Percentiles rank a stretch among this genome's conserved stretches.
Evolutionary conservation across 1,140 invertebrate genomes (phyloP).

Genomic region (Drosophila hydei): DNA sequence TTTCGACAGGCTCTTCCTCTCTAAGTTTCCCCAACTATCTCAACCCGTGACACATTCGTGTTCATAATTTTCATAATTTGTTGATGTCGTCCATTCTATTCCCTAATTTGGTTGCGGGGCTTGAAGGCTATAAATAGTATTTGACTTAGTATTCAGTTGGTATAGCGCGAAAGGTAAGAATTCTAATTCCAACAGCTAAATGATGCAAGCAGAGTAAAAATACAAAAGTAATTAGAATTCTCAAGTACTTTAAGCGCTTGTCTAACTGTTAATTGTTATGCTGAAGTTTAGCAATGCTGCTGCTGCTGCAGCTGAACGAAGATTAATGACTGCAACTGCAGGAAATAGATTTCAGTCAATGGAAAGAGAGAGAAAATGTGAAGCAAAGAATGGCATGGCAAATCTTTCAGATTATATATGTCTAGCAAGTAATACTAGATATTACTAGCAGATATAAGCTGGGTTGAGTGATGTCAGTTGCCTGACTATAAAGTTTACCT

Average conservation of each 20-base stretch:
- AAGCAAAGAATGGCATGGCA: too few species aligned
- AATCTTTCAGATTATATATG: too few species aligned
- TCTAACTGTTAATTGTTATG: not conserved
- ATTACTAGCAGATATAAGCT: too few species aligned
- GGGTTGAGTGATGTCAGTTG: too few species aligned
- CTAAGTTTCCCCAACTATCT: not conserved
- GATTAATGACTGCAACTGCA: conserved; percentile 4
- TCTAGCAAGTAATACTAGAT: too few species aligned
- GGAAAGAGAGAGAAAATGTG: too few species aligned
- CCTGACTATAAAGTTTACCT: too few species aligned
- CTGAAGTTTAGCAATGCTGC: not conserved
- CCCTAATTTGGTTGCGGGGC: conserved; percentile 15
- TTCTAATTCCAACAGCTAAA: conserved; percentile 2
- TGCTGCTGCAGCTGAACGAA: not conserved
- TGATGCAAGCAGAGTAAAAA: not conserved
- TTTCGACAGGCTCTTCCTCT: conserved; percentile 50
- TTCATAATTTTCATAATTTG: conserved; percentile 50
- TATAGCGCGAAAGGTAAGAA: not conserved
- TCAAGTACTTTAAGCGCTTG: not conserved
- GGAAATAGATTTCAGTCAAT: not conserved
- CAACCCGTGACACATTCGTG: not conserved
- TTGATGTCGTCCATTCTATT: conserved; percentile 36
- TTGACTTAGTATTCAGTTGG: conserved; percentile 2
- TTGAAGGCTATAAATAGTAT: conserved; percentile 34
- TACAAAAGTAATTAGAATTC: not conserved